Base-by-base conservation (phyloP, 2,113 vertebrate genomes). In the Ochotona princeps region DNA sequence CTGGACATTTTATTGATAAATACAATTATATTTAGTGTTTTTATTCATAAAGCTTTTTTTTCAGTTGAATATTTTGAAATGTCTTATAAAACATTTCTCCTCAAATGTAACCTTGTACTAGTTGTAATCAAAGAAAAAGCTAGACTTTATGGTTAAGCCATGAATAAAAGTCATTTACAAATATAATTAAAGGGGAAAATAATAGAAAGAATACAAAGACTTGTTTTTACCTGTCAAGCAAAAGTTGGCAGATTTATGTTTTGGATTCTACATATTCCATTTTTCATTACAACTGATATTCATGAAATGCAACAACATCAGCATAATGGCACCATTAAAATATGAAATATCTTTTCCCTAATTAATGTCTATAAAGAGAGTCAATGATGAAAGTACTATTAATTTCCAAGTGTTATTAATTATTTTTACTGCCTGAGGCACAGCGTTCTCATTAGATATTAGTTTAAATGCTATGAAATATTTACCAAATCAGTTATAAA, bases 301-400 rank as follows among this genome's bases (percentile, higher is more conserved):
- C 78, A 81, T 79, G 84, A 94, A 82, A 95, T 74, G 47, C 78
- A 91, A 51, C 63, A 82, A 93, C 57, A 75, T 51, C 47, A 85
- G 26, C 49, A 54, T 92, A 91, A 87, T n/a, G 87, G 47, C 78
- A 91, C 30, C 61, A 88, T 92, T 78, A 81, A 87, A 92, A 88
- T 85, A 95, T 93, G 93, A 94, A 95, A 70, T 66, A 82, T 93
- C 70, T 95, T 87, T 88, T 66, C 69, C 25, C 91, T 96, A 96
- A 95, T 95, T 93, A 94, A 96, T 83, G 85, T 92, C 95, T 96
- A 96, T 95, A 96, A 93, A 96, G 93, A 94, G 70, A 89, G 75
- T 96, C 96, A 95, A 94, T 95, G 94, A 96, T 92, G 93, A 90
- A 96, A 96, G 87, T 95, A 69, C 74, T 85, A 94, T 92, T 90